A percentile compares a stretch with the other conserved stretches of the same genome.
phyloP scores from a whole-genome alignment of 1,140 invertebrate genomes.

The Anadara kagoshimensis region DNA sequence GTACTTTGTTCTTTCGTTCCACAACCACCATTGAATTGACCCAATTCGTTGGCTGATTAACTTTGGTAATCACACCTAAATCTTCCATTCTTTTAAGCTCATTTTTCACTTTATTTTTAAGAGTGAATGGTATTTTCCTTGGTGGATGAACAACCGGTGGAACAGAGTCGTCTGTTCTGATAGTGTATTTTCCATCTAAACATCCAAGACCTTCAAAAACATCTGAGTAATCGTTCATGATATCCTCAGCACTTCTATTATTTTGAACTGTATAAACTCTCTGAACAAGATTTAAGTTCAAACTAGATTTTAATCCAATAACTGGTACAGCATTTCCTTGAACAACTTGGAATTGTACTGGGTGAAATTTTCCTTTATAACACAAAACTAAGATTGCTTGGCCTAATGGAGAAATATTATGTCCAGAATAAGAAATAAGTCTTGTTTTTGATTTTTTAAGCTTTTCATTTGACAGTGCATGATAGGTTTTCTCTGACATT shows the following conservation, averaged over 20 bases:
- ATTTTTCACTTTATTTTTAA: conserved; percentile 28
- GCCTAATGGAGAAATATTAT: neutral
- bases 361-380: conserved; percentile 2
- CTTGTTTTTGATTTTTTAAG: neutral
- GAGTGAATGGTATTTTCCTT: conserved; percentile 55
- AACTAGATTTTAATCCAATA: neutral
- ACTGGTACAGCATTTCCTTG: neutral
- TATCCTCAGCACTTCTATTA: neutral
- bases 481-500: conserved; percentile 2
- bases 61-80: conserved; percentile 35
- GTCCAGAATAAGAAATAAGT: conserved; percentile 12
- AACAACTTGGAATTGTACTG: conserved; percentile 9
- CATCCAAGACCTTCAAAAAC: conserved; percentile 40
- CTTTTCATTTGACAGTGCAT: neutral
- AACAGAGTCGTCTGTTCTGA: conserved; percentile 43
- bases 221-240: conserved; percentile 15
- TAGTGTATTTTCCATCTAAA: conserved; percentile 38
- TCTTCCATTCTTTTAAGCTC: conserved; percentile 37
- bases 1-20: conserved; percentile 65
- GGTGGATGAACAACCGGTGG: conserved; percentile 47
- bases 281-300: conserved; percentile 5
- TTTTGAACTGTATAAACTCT: neutral
- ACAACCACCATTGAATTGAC: conserved; percentile 73
- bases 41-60: conserved; percentile 72
- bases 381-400: neutral